Percentiles rank a stretch among this genome's conserved stretches.
Evolutionary conservation across 2,797 vertebrate species (phyloP).

Genomic region (Synaphobranchus kaupii): DNA sequence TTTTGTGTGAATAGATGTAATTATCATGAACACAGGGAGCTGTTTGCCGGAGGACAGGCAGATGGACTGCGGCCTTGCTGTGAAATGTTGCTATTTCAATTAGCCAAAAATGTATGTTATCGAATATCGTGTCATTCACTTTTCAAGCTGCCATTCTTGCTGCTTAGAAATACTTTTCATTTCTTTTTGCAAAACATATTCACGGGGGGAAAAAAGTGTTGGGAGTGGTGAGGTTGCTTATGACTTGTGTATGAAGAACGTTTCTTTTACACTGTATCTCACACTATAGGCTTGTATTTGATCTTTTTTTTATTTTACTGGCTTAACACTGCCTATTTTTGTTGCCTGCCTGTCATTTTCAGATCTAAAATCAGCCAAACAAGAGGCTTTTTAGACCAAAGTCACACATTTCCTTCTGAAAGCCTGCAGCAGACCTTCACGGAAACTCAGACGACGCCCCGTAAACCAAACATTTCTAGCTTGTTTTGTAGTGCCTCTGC

Average conservation of each 20-base stretch:
- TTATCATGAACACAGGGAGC: constrained; percentile 50
- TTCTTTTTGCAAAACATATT: constrained; percentile 51
- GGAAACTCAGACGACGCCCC: constrained; percentile 21
- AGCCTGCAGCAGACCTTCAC: constrained; percentile 49
- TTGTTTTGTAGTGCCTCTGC: constrained; percentile 46
- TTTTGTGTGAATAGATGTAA: constrained; percentile 73
- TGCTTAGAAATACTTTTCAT: constrained; percentile 65
- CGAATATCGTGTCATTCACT: constrained; percentile 55
- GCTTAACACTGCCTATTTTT: constrained; percentile 44
- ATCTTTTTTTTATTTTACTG: constrained; percentile 18
- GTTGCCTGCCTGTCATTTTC: constrained; percentile 63
- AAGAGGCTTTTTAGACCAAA: constrained; percentile 52
- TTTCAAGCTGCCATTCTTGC: constrained; percentile 57
- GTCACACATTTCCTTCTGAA: constrained; percentile 76
- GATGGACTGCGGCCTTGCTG: constrained; percentile 27
- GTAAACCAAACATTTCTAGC: constrained; percentile 66
- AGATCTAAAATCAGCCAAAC: constrained; percentile 46
- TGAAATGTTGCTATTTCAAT: constrained; percentile 40
- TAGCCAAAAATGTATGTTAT: constrained; percentile 42
- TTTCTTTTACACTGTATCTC: constrained; percentile 40
- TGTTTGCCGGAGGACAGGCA: neutral
- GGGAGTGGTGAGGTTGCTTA: constrained; percentile 16
- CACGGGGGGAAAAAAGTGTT: constrained; percentile 1
- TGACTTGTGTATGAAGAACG: constrained; percentile 35
- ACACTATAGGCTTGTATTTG: constrained; percentile 6